phyloP scores from a whole-genome alignment of 2,888 invertebrate species.

The Lochmaea capreae region DNA sequence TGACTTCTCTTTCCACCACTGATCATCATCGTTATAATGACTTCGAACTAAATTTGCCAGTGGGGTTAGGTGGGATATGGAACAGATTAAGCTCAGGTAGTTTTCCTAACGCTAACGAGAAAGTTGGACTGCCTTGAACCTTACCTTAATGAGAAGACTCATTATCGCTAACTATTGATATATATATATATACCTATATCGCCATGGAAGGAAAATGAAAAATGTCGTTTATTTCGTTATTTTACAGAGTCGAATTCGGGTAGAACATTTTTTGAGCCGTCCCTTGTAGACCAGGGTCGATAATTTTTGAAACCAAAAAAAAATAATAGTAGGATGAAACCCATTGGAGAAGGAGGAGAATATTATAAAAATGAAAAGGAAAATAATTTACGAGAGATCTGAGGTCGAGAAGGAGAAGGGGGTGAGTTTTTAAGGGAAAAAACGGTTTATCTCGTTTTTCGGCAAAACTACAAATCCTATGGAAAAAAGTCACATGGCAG shows the following conservation, averaged over 20 bases:
- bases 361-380: no score
- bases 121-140: conserved; percentile 22
- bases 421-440: no score
- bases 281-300: no score
- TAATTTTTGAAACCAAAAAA: no score
- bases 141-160: conserved; percentile 29
- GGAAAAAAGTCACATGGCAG: no score
- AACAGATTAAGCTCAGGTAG: conserved; percentile 23
- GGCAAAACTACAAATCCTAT: no score
- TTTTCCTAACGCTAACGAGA: conserved; percentile 30
- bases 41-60: conserved; percentile 16
- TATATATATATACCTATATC: not conserved
- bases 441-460: no score
- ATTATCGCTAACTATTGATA: conserved; percentile 34
- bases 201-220: not conserved
- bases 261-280: not conserved
- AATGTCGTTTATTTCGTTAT: not conserved
- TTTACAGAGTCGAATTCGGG: not conserved
- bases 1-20: conserved; percentile 13
- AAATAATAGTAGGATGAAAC: no score
- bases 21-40: conserved; percentile 25
- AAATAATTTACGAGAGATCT: no score
- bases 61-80: not conserved
- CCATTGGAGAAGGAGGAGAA: no score
- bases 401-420: no score